Base-by-base conservation (phyloP, 2,797 vertebrate species). In the Cyprinella venusta region DNA sequence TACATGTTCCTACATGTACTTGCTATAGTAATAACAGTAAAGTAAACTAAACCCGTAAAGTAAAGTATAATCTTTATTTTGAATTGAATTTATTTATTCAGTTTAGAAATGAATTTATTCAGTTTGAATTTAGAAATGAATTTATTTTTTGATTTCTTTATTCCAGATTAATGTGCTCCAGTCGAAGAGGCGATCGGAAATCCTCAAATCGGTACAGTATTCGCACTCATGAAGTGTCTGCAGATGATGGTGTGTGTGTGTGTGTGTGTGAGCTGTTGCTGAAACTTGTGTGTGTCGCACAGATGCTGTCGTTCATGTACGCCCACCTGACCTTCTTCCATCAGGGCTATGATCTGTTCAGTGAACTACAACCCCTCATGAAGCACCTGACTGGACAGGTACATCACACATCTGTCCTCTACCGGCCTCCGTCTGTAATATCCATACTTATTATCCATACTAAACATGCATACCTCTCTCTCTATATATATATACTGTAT, bases 301-400 rank as follows among this genome's bases (percentile, higher is more conserved):
- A 99, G 98, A 99, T 99, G 98, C 91, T 99, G 83, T 98, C 97
- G 0, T 98, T 99, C 92, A 99, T 99, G 97, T 98, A 97, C 13
- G 97, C 97, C 87, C 98, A 99, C 91, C 94, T 99, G 95, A 96
- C 97, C 2, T 99, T 99, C 93, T 99, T 99, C 91, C 98, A 99
- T 88, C 98, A 99, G 95, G 98, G 98, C 88, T 99, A 99, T 87
- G 98, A 99, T 90, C 96, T 98, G 42, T 99, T 99, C 90, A 95
- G 96, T 91, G 98, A 99, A 90, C 96, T 99, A 69, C 96, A 96
- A 71, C 98, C 98, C 26, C 95, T 97, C 65, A 99, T 99, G 98
- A 98, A 97, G 87, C 96, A 97, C 54, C 95, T 99, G 7, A 97
- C 97, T 38, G 95, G 94, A 88, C 96, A 99, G 97, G 98, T 99